Evolutionary conservation across 2,113 vertebrate genomes (phyloP), one percentile per base, ranked within the genome.

Genomic region (Rhombomys opimus): DNA sequence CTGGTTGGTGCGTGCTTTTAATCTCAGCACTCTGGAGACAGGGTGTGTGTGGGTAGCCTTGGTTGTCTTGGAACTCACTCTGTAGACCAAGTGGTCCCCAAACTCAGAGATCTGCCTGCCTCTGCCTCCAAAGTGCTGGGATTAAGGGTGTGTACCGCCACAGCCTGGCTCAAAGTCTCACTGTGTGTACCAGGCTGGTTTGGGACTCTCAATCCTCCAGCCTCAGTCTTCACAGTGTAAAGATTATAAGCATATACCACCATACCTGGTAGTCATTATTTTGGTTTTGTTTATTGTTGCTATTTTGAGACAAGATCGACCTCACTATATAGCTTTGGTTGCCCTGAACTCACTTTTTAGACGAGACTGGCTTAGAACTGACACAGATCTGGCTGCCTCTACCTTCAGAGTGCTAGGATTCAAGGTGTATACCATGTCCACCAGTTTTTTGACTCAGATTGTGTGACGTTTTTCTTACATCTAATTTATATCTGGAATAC

Each of bases 381-480:
- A 22, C 73, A 76, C 6, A 80, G 77, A 57, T 80, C 77, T 57
- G 50, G 30, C 30, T 81, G 50, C 30, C 77, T n/a, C 68, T 20
- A 20, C 77, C 52, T 80, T 30, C 52, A 80, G 15, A 57, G 18
- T 54, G 52, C 77, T 57, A 57, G 52, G 77, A 80, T 57, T 57
- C 35, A 80, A 57, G 52, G 30, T 80, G 32, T 80, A 32, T n/a
- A 4, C 52, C 32, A 57, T 32, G 30, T 35, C 15, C 77, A 22
- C 30, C 17, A 81, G 32, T 14, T 82, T 78, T 38, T 38, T 38
- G 2, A 82, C 59, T 25, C 73, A 93, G 91, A 88, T 30, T 84
- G 70, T 89, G 52, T 59, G 22, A 59, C 25, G 76, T 94, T 95
- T 91, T 20, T 92, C 35, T 89, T 93, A 87, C n/a, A 76, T 27